Percentiles rank a stretch among this genome's conserved stretches.
These are phyloP conservation scores for Columba livia DNA, from an alignment of 2,113 vertebrate genomes.

Conservation along the genomic window DNA sequence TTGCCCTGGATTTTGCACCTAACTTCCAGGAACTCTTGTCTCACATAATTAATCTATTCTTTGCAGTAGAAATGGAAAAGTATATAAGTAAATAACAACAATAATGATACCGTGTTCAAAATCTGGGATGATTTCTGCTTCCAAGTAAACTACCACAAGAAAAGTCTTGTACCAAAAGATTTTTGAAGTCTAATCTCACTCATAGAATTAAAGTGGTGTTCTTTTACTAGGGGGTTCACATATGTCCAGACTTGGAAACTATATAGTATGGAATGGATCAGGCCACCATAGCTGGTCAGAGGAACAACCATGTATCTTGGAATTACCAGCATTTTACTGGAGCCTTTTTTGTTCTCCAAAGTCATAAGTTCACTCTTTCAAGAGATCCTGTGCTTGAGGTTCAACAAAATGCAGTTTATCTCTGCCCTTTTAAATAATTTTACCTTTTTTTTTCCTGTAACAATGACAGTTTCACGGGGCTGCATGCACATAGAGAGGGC, in stretches of 20 bases:
- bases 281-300: background rate
- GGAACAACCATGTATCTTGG: background rate
- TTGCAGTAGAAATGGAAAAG: background rate
- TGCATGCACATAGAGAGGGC: background rate
- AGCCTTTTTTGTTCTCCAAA: background rate
- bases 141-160: background rate
- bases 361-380: background rate
- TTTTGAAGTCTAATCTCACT: background rate
- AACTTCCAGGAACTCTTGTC: background rate
- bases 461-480: background rate
- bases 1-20: background rate
- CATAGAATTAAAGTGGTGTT: background rate
- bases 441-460: background rate
- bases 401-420: background rate
- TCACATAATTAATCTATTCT: background rate
- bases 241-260: background rate
- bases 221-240: background rate
- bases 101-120: background rate
- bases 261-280: fast-evolving
- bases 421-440: background rate
- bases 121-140: background rate
- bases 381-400: background rate
- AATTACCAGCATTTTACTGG: background rate
- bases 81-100: background rate
- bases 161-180: background rate